Base-by-base conservation (phyloP, 2,113 vertebrate species). In the Gila orcuttii region DNA sequence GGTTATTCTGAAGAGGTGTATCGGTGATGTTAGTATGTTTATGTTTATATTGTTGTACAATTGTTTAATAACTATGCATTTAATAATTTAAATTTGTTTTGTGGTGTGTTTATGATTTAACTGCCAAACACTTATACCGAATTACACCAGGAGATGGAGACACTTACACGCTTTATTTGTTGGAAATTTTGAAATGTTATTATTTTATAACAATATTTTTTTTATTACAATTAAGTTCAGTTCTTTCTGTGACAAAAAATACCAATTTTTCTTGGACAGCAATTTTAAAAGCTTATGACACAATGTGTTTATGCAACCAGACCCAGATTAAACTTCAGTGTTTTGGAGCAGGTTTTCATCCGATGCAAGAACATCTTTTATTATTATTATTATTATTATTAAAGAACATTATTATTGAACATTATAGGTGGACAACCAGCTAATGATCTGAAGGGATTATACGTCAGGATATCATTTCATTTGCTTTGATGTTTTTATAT, bases 401-500 rank as follows among this genome's bases (percentile, higher is more conserved):
- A 42, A 42, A 42, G 42, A 42, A 2, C 42, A 42, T 42, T 42
- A 42, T 2, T 42, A 42, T 25, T 45, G 45, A 76, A 76, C 25
- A 76, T 1, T 50, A 50, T 7, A 7, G 17, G 23, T 31, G 8
- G 50, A 21, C 28, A 28, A 28, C 28, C 28, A 19, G 17, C 52
- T 7, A 55, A 19, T 21, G 17, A 55, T 55, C 17, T 55, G 45
- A 7, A 57, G 19, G 19, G 28, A 33, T 31, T 57, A 13, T 13
- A 28, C 1, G 9, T 47, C 15, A 50, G 73, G 42, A 75, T 28
- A 57, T 59, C 21, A 36, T 57, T 75, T 9, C 6, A 42, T 28
- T 21, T 78, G 31, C 77, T 79, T 25, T 79, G 77, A 79, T 25
- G 60, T 66, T 47, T 66, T 80, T 47, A 76, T 31, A 17, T 0